These are phyloP conservation scores for Odontomyia ornata DNA, from an alignment of 2,888 invertebrate genomes.

Conservation along the genomic window DNA sequence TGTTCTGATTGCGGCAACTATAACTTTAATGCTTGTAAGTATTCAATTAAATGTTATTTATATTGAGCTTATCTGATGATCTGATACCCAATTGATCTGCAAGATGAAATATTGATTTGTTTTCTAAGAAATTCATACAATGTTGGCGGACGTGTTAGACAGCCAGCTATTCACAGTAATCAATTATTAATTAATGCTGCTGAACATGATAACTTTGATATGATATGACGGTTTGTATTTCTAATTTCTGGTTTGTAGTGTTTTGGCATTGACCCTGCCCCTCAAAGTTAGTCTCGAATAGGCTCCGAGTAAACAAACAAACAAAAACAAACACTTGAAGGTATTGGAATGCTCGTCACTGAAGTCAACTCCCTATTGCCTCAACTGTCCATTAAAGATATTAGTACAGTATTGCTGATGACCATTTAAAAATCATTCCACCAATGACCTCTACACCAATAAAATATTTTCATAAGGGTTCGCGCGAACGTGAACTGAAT, in stretches of 20 bases:
- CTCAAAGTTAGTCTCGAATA: background rate
- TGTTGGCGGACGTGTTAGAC: background rate
- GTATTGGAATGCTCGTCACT: slow-evolving; percentile 10
- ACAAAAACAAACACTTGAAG: slow-evolving; percentile 17
- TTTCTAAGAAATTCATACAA: background rate
- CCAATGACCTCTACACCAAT: slow-evolving; percentile 24
- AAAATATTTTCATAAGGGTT: slow-evolving; percentile 14
- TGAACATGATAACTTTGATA: background rate
- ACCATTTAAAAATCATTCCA: slow-evolving; percentile 26
- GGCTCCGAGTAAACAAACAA: slow-evolving; percentile 5
- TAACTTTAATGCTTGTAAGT: slow-evolving; percentile 47
- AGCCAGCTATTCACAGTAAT: no score
- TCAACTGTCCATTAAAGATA: background rate
- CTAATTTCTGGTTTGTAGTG: background rate
- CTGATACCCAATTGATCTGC: background rate
- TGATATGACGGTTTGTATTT: background rate
- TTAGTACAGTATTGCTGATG: background rate
- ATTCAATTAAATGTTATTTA: slow-evolving; percentile 8
- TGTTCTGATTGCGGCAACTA: slow-evolving; percentile 40
- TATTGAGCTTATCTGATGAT: background rate
- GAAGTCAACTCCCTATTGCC: background rate
- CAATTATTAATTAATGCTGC: background rate
- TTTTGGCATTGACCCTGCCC: slow-evolving; percentile 30
- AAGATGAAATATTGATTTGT: background rate
- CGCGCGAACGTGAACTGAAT: slow-evolving; percentile 26